Percentiles rank a stretch among this genome's conserved stretches.
These are phyloP conservation scores for Sinocyclocheilus grahami DNA, from an alignment of 2,113 vertebrate species.

Conservation along the genomic window DNA sequence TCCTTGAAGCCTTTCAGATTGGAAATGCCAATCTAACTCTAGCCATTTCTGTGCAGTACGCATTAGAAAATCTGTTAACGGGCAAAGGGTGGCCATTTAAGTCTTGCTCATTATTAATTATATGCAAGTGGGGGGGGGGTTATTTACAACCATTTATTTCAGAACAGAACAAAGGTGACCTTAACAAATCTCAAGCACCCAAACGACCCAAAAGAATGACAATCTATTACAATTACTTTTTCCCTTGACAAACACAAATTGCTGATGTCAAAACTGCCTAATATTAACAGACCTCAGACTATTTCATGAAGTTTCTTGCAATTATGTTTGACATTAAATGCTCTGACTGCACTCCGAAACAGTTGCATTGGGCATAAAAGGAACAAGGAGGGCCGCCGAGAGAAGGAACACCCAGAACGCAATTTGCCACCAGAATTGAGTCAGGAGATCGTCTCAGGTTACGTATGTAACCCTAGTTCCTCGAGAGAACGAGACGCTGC, in stretches of 20 bases:
- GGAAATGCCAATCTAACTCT: not conserved
- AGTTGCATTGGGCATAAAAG: not conserved
- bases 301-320: not conserved
- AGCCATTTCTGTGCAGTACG: too few species aligned
- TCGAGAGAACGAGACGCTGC: too few species aligned
- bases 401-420: conserved; percentile 18
- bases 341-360: conserved; percentile 27
- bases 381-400: not conserved
- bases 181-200: not conserved
- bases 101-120: not conserved
- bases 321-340: conserved; percentile 20
- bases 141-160: not conserved
- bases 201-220: not conserved
- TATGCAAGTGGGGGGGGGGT: not conserved
- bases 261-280: not conserved
- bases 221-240: not conserved
- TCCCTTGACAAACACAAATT: not conserved
- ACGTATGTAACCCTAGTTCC: too few species aligned
- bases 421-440: conserved; percentile 36
- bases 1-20: not conserved
- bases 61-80: too few species aligned
- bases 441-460: conserved; percentile 3
- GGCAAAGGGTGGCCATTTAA: too few species aligned
- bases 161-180: not conserved
- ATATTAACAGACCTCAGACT: not conserved